A percentile compares a stretch with the other conserved stretches of the same genome.
These are phyloP conservation scores for Gambelia wislizenii DNA, from an alignment of 2,797 vertebrate genomes.

Conservation along the genomic window DNA sequence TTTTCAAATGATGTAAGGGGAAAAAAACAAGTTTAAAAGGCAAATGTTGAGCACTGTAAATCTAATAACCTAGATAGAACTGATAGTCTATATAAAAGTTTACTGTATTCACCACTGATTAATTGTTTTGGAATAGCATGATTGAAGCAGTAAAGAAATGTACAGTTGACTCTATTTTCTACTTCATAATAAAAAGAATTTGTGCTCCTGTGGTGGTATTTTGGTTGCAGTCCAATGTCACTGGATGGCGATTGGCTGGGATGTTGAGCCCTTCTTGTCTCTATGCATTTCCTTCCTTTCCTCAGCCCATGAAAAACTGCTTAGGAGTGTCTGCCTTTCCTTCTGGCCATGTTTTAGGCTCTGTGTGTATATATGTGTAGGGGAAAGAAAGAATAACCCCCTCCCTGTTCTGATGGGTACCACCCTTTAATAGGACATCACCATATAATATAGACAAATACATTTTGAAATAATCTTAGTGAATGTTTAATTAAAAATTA, in stretches of 20 bases:
- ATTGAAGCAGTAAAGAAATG: constrained; percentile 31
- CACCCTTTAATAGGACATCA: background rate
- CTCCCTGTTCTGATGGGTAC: background rate
- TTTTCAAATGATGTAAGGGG: background rate
- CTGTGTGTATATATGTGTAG: background rate
- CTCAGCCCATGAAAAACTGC: background rate
- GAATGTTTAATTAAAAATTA: constrained; percentile 14
- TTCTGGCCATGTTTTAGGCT: background rate
- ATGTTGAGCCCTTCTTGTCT: no score
- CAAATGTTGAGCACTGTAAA: background rate
- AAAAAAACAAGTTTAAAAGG: background rate
- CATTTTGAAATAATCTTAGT: background rate
- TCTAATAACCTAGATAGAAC: background rate
- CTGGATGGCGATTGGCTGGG: no score
- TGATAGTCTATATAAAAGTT: background rate
- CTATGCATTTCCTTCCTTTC: background rate
- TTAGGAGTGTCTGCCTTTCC: background rate
- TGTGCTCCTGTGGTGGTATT: background rate
- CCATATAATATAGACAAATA: background rate
- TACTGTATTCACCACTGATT: background rate
- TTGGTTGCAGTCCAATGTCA: no score
- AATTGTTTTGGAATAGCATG: background rate
- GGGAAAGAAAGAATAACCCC: background rate
- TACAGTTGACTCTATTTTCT: constrained; percentile 41
- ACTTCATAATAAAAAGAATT: constrained; percentile 46